A percentile compares a stretch with the other conserved stretches of the same genome.
phyloP scores from a whole-genome alignment of 2,113 vertebrate species.

The Zeus faber region DNA sequence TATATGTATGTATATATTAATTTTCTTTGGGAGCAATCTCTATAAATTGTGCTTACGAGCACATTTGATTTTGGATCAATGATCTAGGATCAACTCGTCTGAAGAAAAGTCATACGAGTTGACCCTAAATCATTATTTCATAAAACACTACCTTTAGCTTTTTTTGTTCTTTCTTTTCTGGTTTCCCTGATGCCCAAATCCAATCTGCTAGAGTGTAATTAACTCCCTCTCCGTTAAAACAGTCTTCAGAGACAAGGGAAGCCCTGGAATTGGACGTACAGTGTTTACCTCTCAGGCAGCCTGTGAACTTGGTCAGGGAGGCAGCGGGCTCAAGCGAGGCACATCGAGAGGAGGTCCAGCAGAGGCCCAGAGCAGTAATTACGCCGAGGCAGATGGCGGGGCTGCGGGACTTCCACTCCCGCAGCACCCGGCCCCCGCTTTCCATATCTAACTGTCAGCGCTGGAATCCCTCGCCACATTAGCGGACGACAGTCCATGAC shows the following conservation, averaged over 20 bases:
- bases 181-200: constrained; percentile 7
- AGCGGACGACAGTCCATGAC: too few relatives aligned
- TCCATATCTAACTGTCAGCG: too few relatives aligned
- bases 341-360: constrained; percentile 31
- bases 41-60: too few relatives aligned
- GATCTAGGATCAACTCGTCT: too few relatives aligned
- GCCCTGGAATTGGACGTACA: constrained; percentile 15
- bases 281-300: constrained; percentile 43
- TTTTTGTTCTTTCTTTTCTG: background rate
- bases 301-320: constrained; percentile 35
- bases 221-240: constrained; percentile 21
- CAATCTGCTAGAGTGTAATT: background rate
- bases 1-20: too few relatives aligned
- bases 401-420: constrained; percentile 38
- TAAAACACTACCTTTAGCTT: background rate
- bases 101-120: background rate
- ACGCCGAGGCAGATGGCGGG: constrained; percentile 61
- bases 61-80: too few relatives aligned
- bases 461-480: too few relatives aligned
- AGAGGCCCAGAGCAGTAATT: constrained; percentile 56
- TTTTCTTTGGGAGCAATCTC: too few relatives aligned
- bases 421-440: constrained; percentile 23
- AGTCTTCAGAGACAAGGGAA: constrained; percentile 25
- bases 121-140: background rate
- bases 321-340: constrained; percentile 32